phyloP scores from a whole-genome alignment of 2,797 vertebrate species.

The Amniataba percoides region DNA sequence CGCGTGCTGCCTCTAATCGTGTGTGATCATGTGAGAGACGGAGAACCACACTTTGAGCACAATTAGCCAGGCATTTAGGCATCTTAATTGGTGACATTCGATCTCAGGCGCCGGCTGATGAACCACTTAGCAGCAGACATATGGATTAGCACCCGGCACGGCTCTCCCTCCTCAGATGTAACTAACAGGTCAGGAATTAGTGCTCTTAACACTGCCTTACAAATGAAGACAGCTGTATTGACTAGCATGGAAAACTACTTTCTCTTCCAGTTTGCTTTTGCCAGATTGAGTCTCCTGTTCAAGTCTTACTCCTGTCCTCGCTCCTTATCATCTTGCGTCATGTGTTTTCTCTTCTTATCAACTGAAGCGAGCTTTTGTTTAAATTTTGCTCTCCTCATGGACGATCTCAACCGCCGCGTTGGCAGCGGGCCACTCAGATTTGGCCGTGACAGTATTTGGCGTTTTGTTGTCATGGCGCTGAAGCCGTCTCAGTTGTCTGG shows the following conservation, averaged over 20 bases:
- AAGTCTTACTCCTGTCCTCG: slow-evolving; percentile 32
- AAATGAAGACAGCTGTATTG: slow-evolving; percentile 82
- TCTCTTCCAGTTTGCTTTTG: slow-evolving; percentile 51
- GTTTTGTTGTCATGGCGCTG: slow-evolving; percentile 80
- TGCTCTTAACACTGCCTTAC: slow-evolving; percentile 78
- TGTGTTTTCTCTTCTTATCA: slow-evolving; percentile 60
- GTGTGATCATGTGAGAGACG: slow-evolving; percentile 76
- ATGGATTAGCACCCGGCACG: slow-evolving; percentile 84
- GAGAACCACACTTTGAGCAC: slow-evolving; percentile 81
- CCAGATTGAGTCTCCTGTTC: slow-evolving; percentile 31
- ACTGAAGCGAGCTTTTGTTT: slow-evolving; percentile 57
- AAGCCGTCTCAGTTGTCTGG: slow-evolving; percentile 80
- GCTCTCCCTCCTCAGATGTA: slow-evolving; percentile 82
- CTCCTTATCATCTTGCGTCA: slow-evolving; percentile 39
- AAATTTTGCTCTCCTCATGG: slow-evolving; percentile 47
- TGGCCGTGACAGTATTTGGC: slow-evolving; percentile 68
- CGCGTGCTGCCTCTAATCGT: slow-evolving; percentile 60
- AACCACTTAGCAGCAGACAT: slow-evolving; percentile 85
- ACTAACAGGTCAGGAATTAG: slow-evolving; percentile 86
- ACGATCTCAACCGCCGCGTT: slow-evolving; percentile 44
- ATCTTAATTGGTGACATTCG: slow-evolving; percentile 89
- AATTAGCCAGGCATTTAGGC: slow-evolving; percentile 88
- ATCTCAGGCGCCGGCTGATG: slow-evolving; percentile 82
- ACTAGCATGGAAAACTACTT: slow-evolving; percentile 62
- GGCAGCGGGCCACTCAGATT: slow-evolving; percentile 69